Conservation (phyloP, 2,888 invertebrate species). For the Gari tellinella region DNA sequence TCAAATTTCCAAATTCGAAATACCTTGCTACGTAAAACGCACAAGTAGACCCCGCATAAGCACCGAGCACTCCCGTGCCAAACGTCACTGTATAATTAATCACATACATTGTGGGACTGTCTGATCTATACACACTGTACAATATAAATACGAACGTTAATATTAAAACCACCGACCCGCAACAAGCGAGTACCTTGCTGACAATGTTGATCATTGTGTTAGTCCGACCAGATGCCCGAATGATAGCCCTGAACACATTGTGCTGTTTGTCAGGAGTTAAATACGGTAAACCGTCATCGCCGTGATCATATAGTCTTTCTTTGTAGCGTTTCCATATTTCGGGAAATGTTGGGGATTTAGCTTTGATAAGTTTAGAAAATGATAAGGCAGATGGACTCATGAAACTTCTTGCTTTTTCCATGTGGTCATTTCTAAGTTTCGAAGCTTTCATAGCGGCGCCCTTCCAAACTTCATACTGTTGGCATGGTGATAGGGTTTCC, state of each 20-base stretch:
- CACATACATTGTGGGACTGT: slow-evolving; percentile 4
- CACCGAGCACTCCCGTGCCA: slow-evolving; percentile 5
- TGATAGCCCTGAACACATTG: slow-evolving; percentile 26
- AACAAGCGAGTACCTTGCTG: slow-evolving; percentile 23
- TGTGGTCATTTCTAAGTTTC: slow-evolving; percentile 20
- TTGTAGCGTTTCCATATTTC: slow-evolving; percentile 26
- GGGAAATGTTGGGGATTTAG: slow-evolving; percentile 26
- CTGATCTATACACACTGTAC: slow-evolving; percentile 2
- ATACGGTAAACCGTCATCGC: slow-evolving; percentile 9
- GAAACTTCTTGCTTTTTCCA: slow-evolving; percentile 19
- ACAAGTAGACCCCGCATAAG: slow-evolving; percentile 7
- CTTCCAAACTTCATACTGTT: slow-evolving; percentile 30
- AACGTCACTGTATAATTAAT: slow-evolving; percentile 10
- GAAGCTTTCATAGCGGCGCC: slow-evolving; percentile 34
- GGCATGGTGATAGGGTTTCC: slow-evolving; percentile 34
- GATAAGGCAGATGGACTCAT: slow-evolving; percentile 35
- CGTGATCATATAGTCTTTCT: slow-evolving; percentile 5
- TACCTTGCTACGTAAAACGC: background rate
- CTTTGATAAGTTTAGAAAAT: slow-evolving; percentile 40
- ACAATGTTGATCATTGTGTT: slow-evolving; percentile 29
- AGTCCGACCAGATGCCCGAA: slow-evolving; percentile 32
- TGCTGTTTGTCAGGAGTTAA: slow-evolving; percentile 4
- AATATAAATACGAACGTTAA: slow-evolving; percentile 30
- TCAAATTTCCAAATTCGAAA: slow-evolving; percentile 5
- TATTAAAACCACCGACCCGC: slow-evolving; percentile 19